Conservation (phyloP, 92 coral and sea anemone genomes). For the Metridium senile region DNA sequence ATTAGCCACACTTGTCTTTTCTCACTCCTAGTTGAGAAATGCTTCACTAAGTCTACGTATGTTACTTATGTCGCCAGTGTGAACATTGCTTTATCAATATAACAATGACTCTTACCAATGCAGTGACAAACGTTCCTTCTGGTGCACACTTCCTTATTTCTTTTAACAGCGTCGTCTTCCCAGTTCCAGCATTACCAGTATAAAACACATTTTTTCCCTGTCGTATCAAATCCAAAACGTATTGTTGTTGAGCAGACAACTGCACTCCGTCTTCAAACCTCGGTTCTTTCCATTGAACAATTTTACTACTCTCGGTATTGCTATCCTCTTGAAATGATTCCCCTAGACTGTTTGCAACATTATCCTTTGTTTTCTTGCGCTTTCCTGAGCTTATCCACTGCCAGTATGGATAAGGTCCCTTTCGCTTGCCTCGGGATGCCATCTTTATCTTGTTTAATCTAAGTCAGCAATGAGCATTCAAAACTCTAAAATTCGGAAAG, state of each 20-base stretch:
- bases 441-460: not conserved
- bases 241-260: conserved; percentile 51
- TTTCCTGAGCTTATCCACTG: conserved; percentile 1
- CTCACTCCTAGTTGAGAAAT: too few relatives aligned
- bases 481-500: not conserved
- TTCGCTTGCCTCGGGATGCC: not conserved
- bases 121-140: conserved; percentile 51
- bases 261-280: conserved; percentile 22
- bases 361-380: conserved; percentile 1
- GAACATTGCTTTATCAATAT: too few relatives aligned
- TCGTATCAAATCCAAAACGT: conserved; percentile 54
- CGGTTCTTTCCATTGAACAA: conserved; percentile 38
- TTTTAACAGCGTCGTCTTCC: conserved; percentile 59
- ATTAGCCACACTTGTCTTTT: too few relatives aligned
- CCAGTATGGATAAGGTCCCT: not conserved
- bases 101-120: conserved; percentile 64
- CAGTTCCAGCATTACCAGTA: conserved; percentile 68
- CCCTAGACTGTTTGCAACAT: not conserved
- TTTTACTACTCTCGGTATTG: not conserved
- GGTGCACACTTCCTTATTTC: conserved; percentile 62
- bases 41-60: too few relatives aligned
- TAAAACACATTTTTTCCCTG: conserved; percentile 63
- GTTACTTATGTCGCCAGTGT: too few relatives aligned
- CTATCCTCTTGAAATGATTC: not conserved
- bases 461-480: too few relatives aligned